A percentile compares a stretch with the other conserved stretches of the same genome.
phyloP scores from a whole-genome alignment of 2,113 vertebrate genomes.

The Lethenteron reissneri region DNA sequence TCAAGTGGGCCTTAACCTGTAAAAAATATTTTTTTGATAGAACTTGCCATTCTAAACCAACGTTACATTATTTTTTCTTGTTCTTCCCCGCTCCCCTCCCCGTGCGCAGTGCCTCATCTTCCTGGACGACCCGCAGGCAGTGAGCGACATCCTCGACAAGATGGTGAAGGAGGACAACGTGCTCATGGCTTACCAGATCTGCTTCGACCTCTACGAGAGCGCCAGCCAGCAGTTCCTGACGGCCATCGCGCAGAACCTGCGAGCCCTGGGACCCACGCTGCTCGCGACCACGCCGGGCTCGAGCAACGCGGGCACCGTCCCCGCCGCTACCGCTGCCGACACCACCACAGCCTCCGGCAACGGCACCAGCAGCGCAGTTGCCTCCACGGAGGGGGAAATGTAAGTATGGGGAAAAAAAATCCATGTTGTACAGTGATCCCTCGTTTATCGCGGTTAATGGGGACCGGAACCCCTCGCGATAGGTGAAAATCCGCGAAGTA shows the following conservation, averaged over 20 bases:
- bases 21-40: too few relatives aligned
- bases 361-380: neutral
- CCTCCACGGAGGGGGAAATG: neutral
- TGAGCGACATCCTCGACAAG: slow-evolving; percentile 93
- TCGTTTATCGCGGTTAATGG: too few relatives aligned
- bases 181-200: slow-evolving; percentile 97
- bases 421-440: too few relatives aligned
- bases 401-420: neutral
- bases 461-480: too few relatives aligned
- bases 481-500: too few relatives aligned
- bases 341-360: too few relatives aligned
- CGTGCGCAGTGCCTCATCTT: slow-evolving; percentile 70
- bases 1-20: too few relatives aligned
- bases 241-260: slow-evolving; percentile 85
- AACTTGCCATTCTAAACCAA: too few relatives aligned
- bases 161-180: slow-evolving; percentile 94
- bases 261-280: slow-evolving; percentile 58
- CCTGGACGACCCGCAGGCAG: slow-evolving; percentile 88
- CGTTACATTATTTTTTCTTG: neutral
- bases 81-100: slow-evolving; percentile 8
- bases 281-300: slow-evolving; percentile 81
- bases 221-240: slow-evolving; percentile 97
- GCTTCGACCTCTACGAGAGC: slow-evolving; percentile 93
- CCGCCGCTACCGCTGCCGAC: slow-evolving; percentile 16
- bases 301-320: slow-evolving; percentile 75